Evolutionary conservation across 2,888 invertebrate species (phyloP).

Genomic region (Lamproptera curius): DNA sequence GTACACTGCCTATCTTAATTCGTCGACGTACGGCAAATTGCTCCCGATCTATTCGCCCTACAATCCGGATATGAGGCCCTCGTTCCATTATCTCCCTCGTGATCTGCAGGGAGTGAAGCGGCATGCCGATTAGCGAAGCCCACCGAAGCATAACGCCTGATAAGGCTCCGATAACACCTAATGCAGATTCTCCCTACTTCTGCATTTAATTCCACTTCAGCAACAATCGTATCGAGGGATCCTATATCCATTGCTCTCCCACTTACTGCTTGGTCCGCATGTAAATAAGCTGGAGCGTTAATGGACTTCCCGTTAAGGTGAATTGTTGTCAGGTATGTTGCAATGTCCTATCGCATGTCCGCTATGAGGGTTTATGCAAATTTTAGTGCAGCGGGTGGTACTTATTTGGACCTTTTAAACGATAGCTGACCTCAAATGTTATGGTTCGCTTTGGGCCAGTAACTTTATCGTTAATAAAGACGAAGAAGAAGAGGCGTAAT

Average conservation of each 20-base stretch:
- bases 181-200: slow-evolving; percentile 36
- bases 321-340: slow-evolving; percentile 26
- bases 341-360: slow-evolving; percentile 41
- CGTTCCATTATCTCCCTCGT: slow-evolving; percentile 51
- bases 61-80: slow-evolving; percentile 58
- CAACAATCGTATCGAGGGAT: slow-evolving; percentile 20
- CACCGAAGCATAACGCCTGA: slow-evolving; percentile 52
- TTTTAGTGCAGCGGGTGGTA: slow-evolving; percentile 45
- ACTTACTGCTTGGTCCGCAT: slow-evolving; percentile 38
- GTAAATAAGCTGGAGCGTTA: slow-evolving; percentile 51
- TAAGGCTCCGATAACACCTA: slow-evolving; percentile 53
- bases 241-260: slow-evolving; percentile 49
- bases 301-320: slow-evolving; percentile 50
- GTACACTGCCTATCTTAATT: slow-evolving; percentile 47
- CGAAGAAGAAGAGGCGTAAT: too few relatives aligned
- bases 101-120: slow-evolving; percentile 57
- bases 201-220: slow-evolving; percentile 20
- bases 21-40: slow-evolving; percentile 61
- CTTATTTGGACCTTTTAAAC: slow-evolving; percentile 57
- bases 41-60: slow-evolving; percentile 54
- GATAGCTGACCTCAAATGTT: slow-evolving; percentile 19
- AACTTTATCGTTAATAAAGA: too few relatives aligned
- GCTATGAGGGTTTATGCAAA: slow-evolving; percentile 48
- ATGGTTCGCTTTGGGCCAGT: slow-evolving; percentile 11
- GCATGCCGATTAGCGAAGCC: slow-evolving; percentile 64